phyloP scores from a whole-genome alignment of 2,888 invertebrate genomes.

The Drosophila demipolita region DNA sequence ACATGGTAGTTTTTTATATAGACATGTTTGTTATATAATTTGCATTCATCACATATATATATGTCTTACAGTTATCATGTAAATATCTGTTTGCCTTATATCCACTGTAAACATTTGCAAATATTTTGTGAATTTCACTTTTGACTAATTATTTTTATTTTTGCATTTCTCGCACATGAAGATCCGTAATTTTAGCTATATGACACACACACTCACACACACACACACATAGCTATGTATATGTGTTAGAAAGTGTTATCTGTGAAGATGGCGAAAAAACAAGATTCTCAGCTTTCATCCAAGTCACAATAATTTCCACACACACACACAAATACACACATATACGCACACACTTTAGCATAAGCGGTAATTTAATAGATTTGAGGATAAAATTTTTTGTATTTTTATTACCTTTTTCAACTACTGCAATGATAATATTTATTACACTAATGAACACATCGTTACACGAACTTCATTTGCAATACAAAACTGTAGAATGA shows the following conservation, averaged over 20 bases:
- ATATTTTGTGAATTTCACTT: constrained; percentile 34
- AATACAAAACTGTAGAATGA: constrained; percentile 12
- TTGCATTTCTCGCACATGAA: constrained; percentile 23
- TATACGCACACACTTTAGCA: not conserved
- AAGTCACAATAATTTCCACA: constrained; percentile 17
- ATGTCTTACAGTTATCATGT: not conserved
- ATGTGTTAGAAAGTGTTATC: constrained; percentile 25
- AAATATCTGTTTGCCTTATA: not conserved
- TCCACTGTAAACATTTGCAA: not conserved
- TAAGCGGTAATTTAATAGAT: constrained; percentile 6
- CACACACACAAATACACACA: constrained; percentile 5
- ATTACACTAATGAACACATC: constrained; percentile 22
- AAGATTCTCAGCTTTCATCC: constrained; percentile 18
- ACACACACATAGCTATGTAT: not conserved
- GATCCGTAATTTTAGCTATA: constrained; percentile 21
- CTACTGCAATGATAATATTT: constrained; percentile 14
- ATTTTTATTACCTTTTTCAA: constrained; percentile 9
- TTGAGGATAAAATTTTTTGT: not conserved
- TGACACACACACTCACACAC: not conserved
- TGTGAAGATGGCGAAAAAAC: constrained; percentile 16
- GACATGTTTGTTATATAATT: not conserved
- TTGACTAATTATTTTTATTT: constrained; percentile 20
- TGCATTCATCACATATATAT: not conserved
- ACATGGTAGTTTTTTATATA: not conserved
- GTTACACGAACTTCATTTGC: constrained; percentile 21